Evolutionary conservation across 1,140 invertebrate genomes (phyloP), one percentile per base, ranked within the genome.

Genomic region (Ooceraea biroi): DNA sequence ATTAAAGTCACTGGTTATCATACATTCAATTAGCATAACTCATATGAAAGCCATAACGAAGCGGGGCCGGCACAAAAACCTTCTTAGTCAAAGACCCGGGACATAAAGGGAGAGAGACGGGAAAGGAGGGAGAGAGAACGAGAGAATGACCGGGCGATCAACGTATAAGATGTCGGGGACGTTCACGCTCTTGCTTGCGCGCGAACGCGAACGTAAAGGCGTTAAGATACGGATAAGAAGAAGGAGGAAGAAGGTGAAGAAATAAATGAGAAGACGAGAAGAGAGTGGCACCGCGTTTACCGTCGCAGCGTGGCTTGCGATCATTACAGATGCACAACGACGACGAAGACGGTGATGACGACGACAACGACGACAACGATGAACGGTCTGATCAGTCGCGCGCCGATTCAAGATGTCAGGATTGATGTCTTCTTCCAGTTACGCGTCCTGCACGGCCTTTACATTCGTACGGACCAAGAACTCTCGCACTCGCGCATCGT

Each of bases 21-120:
- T 88, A 84, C 80, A 89, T 92, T 92, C 90, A 93, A 92, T 93
- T 92, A 92, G 90, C 91, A 93, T 93, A 92, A 93, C 92, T 93
- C 92, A 91, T 91, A 88, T 72, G 66, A 74, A 50, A 55, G 82
- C 74, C 69, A 88, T 91, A 91, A 92, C 88, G 88, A 90, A 82
- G 91, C 68, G n/a, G 50, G 48, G 11, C 58, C 60, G 60, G 10
- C 41, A 76, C 88, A 91, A 91, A 89, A 91, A 91, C 82, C 85
- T 91, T 90, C 88, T 87, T 87, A 87, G 80, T 77, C 78, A 88
- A 87, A 84, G 86, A 85, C 83, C 60, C 74, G 85, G 77, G 85
- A 41, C 85, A 88, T 88, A 88, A 91, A 91, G 85, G 66, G 55
- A 41, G 46, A 57, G 50, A 48, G 14, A 61, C 19, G 1, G 46